Evolutionary conservation across 1,140 invertebrate species (phyloP), one percentile per base, ranked within the genome.

Genomic region (Antheraea mylitta): DNA sequence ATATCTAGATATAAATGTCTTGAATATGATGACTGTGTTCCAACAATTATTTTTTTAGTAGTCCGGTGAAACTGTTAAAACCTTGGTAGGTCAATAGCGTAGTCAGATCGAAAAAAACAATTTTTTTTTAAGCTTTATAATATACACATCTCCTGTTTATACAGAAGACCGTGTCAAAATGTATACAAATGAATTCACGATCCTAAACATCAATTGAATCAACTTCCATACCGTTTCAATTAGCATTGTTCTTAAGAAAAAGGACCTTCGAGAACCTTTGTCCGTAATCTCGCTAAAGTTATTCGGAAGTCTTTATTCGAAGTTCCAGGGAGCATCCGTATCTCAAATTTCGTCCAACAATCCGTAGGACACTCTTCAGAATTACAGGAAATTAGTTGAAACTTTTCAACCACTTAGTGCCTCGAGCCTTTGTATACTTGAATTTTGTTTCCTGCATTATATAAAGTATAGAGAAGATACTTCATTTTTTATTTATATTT

Each of bases 301-400:
- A 53, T 53, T 53, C 45, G 16, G 45, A 53, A n/a, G 45, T 53
- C 45, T 53, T 53, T 53, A 53, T 53, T 53, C 45, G 45, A 53
- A 53, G 45, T 53, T 53, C 45, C 11, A 53, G 9, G 9, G 45
- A 53, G 1, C 45, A 13, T 53, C 45, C 45, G 45, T 53, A 53
- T 53, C 45, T 53, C 45, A 16, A 53, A 53, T 53, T 53, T 53
- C 45, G 45, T 53, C 13, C 16, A 16, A 53, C 45, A 53, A 53
- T 53, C 45, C 45, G 45, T 5, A 53, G 45, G 16, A 6, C 45
- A 53, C 45, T 53, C 45, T 53, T 53, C 45, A n/a, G 11, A 53
- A 53, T 53, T 53, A 53, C 11, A 53, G 45, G 45, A 53, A 53
- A 53, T 53, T 53, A 53, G 45, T 53, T 53, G 45, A 53, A 53